Evolutionary conservation across 2,888 invertebrate species (phyloP), one percentile per base, ranked within the genome.

Genomic region (Dicyrtoma fusca): DNA sequence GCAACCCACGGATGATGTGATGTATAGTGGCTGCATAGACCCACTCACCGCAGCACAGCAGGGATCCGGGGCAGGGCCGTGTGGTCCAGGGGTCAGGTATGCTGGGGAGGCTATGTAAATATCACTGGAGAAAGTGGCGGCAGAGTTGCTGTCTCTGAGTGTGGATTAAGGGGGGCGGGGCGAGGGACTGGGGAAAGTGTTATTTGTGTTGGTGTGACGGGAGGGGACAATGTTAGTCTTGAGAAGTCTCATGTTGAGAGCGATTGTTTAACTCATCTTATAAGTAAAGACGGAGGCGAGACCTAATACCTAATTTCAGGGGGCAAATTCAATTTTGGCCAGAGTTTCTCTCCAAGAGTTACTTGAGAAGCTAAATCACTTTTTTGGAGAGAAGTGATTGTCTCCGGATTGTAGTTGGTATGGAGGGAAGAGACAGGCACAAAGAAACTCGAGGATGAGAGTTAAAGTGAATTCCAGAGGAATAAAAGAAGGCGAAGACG

Each of bases 261-360:
- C 49, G 17, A 65, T 65, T 65, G 65, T 65, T 65, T 65, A 65
- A 19, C 65, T 53, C 17, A 53, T 65, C 51, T 34, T 53, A 13
- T 53, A 34, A 53, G 65, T 44, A 64, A 44, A 51, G 42, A 21
- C 19, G 21, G 34, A 26, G 25, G 65, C 6, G 14, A 63, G 55
- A n/a, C 34, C 53, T 65, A 66, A 66, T 66, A 53, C 53, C 66
- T 66, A 66, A 66, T 66, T 66, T 66, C 55, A 53, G 55, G 34
- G 34, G 55, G 53, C 1, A 53, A 66, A 66, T 53, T 66, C 53
- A 66, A 66, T 66, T 66, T 66, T 66, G 66, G 53, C 26, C 5
- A 26, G 42, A 53, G 26, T 6, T 34, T 34, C 34, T 65, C 53
- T 34, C 42, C 45, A 2, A 34, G 45, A 26, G 61, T 61, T 57